These are phyloP conservation scores for Anarsia innoxiella DNA, from an alignment of 2,888 invertebrate species.

Conservation along the genomic window DNA sequence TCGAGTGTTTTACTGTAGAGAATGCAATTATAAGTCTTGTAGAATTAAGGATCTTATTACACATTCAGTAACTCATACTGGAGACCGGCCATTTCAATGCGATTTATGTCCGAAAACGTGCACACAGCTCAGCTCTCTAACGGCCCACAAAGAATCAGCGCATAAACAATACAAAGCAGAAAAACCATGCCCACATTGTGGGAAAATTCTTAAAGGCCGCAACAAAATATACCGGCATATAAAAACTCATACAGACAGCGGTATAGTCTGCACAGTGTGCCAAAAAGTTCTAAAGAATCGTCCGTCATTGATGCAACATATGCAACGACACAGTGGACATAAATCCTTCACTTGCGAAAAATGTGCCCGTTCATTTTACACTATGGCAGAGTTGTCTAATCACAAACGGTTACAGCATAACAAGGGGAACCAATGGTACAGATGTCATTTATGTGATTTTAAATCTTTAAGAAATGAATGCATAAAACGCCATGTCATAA, in stretches of 20 bases:
- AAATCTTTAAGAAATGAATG: constrained; percentile 24
- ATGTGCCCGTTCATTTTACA: constrained; percentile 49
- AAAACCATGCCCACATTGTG: constrained; percentile 50
- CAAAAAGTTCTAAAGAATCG: constrained; percentile 34
- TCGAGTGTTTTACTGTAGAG: constrained; percentile 37
- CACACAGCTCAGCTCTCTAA: constrained; percentile 43
- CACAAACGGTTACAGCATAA: constrained; percentile 41
- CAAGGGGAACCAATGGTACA: constrained; percentile 27
- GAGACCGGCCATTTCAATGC: constrained; percentile 45
- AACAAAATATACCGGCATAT: constrained; percentile 40
- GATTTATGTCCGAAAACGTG: constrained; percentile 38
- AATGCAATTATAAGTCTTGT: constrained; percentile 41
- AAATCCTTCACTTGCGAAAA: constrained; percentile 48
- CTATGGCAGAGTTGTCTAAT: constrained; percentile 42
- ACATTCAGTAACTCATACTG: constrained; percentile 43
- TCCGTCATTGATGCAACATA: constrained; percentile 30
- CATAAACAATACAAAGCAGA: constrained; percentile 39
- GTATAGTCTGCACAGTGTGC: constrained; percentile 36
- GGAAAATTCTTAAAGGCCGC: constrained; percentile 44
- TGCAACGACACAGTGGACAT: constrained; percentile 43
- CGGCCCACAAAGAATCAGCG: constrained; percentile 38
- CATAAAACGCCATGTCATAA: constrained; percentile 36
- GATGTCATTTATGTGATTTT: constrained; percentile 47
- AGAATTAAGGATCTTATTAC: constrained; percentile 39
- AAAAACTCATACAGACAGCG: constrained; percentile 27